Base-by-base conservation (phyloP, 2,797 vertebrate species). In the Rhinatrema bivittatum region DNA sequence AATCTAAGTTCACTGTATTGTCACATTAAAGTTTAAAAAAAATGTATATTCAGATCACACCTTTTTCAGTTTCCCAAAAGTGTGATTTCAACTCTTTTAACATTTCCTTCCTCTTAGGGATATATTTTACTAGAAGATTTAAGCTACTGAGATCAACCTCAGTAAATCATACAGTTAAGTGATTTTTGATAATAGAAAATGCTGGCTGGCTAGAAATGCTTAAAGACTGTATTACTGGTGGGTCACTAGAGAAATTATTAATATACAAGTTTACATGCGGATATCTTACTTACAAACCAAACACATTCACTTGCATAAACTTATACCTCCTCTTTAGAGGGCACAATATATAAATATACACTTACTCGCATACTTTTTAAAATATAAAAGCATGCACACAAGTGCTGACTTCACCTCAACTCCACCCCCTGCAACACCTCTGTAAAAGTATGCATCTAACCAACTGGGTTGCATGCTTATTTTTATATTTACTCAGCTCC, bases 121-220 rank as follows among this genome's bases (percentile, higher is more conserved):
- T 58, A 71, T 49, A 53, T 80, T 77, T 79, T 75, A 47, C 60
- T 65, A 60, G 56, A 53, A 77, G 65, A 70, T 75, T 77, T 68
- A 66, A 80, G 60, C 60, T 63, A 48, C 50, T 61, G 65, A 76
- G 68, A 78, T 75, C 67, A 76, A 65, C 42, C 54, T 37, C 46
- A 72, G 69, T 65, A 81, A 75, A 78, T 78, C 72, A 73, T 68
- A 70, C 69, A 68, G 72, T 65, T 78, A 79, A 78, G 53, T 75
- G 72, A 73, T 74, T 84, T 79, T 70, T 82, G 64, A 78, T 79
- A 82, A 79, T 71, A 73, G 75, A 78, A 81, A 74, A 82, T 48
- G 71, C 62, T 72, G 72, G 67, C 62, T 81, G 68, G 68, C 60
- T 79, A 68, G 59, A 72, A 76, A 70, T 48, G 53, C 48, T 74